Percentiles rank a stretch among this genome's conserved stretches.
phyloP scores from a whole-genome alignment of 2,888 invertebrate species.

The Heliconius charithonia region DNA sequence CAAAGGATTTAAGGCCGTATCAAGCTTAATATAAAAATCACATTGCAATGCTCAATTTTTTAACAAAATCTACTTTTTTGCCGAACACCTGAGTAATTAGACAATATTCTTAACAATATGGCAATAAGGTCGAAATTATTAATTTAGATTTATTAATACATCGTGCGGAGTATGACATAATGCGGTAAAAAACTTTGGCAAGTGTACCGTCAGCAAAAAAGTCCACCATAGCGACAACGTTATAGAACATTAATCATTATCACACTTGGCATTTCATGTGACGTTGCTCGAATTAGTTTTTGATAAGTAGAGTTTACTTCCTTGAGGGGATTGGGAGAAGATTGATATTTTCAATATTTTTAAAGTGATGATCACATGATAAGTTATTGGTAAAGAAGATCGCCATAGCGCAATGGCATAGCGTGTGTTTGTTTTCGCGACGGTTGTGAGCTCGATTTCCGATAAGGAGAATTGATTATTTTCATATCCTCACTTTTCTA shows the following conservation, averaged over 20 bases:
- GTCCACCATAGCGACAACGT: constrained; percentile 39
- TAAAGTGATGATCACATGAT: background rate
- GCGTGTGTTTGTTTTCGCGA: no score
- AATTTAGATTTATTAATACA: constrained; percentile 22
- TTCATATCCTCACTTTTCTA: no score
- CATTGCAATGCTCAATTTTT: background rate
- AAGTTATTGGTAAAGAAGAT: no score
- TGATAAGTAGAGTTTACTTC: background rate
- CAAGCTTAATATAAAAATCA: background rate
- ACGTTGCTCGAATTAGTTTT: background rate
- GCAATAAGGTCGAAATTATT: constrained; percentile 25
- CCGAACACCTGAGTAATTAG: constrained; percentile 15
- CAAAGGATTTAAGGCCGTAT: background rate
- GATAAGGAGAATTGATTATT: no score
- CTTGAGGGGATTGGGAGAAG: background rate
- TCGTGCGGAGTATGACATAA: constrained; percentile 57
- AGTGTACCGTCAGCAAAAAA: constrained; percentile 56
- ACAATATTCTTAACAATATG: constrained; percentile 10
- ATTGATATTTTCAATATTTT: background rate
- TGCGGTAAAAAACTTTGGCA: constrained; percentile 58
- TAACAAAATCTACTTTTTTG: constrained; percentile 13
- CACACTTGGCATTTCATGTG: background rate
- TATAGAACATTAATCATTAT: constrained; percentile 1
- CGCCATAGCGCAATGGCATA: no score
- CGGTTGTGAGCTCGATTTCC: no score